Conservation (phyloP, 2,888 invertebrate genomes). For the Sacculina carcini region DNA sequence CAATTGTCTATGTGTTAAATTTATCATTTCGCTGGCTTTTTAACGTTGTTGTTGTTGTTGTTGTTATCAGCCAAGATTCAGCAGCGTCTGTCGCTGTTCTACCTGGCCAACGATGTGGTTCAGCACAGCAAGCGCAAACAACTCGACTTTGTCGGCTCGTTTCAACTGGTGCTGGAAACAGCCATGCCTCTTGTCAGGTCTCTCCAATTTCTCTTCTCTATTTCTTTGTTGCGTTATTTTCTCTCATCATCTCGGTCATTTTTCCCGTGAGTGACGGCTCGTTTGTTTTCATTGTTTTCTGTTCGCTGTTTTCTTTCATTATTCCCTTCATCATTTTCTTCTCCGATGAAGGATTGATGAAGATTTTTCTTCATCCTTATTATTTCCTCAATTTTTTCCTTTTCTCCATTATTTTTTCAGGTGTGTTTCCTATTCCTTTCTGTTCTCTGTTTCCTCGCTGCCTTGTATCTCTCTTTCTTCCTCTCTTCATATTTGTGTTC, state of each 20-base stretch:
- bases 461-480: too few relatives aligned
- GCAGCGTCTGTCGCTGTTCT: constrained; percentile 44
- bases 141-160: constrained; percentile 59
- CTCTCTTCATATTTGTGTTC: too few relatives aligned
- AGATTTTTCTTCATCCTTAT: too few relatives aligned
- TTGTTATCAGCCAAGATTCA: constrained; percentile 14
- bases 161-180: constrained; percentile 71
- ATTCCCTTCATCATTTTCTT: too few relatives aligned
- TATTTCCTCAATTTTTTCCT: too few relatives aligned
- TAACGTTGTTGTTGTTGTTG: neutral
- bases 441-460: too few relatives aligned
- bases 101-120: constrained; percentile 88
- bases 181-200: constrained; percentile 39
- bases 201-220: constrained; percentile 8
- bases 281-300: too few relatives aligned
- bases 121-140: constrained; percentile 70
- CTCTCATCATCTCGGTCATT: neutral
- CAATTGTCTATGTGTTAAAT: too few relatives aligned
- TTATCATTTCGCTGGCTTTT: neutral
- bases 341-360: too few relatives aligned
- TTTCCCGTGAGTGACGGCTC: constrained; percentile 1
- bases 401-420: too few relatives aligned
- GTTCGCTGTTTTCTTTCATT: too few relatives aligned
- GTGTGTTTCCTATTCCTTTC: too few relatives aligned
- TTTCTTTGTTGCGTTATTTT: neutral